phyloP scores from a whole-genome alignment of 1,140 invertebrate genomes.

The Ips typographus region DNA sequence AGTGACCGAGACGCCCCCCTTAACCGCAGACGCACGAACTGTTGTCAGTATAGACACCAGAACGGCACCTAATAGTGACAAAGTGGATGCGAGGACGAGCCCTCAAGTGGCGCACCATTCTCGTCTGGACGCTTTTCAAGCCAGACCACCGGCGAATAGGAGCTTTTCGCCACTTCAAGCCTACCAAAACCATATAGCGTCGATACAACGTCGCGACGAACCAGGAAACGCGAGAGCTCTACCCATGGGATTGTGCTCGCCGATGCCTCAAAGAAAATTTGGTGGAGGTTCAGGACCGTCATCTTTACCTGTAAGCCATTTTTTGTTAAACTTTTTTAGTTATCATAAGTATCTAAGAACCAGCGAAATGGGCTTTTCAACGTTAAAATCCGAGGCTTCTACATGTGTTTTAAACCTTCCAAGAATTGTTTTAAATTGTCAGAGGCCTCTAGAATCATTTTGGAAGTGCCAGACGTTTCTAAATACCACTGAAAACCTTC shows the following conservation, averaged over 20 bases:
- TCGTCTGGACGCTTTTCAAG: constrained; percentile 31
- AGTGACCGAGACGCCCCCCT: too few species aligned
- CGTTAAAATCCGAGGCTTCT: too few species aligned
- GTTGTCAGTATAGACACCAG: too few species aligned
- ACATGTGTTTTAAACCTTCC: too few species aligned
- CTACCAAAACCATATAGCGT: constrained; percentile 39
- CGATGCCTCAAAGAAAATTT: constrained; percentile 31
- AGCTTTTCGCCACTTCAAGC: constrained; percentile 42
- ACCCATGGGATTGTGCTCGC: constrained; percentile 25
- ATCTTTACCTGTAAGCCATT: constrained; percentile 28
- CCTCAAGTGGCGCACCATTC: constrained; percentile 22
- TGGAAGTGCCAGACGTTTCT: too few species aligned
- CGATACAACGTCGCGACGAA: constrained; percentile 21
- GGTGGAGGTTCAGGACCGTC: constrained; percentile 21
- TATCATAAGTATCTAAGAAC: background rate
- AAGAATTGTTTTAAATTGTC: too few species aligned
- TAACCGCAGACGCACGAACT: too few species aligned
- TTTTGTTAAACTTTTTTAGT: background rate
- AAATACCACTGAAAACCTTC: too few species aligned
- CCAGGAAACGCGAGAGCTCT: background rate
- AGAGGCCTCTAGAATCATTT: background rate
- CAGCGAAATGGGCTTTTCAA: too few species aligned
- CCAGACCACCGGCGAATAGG: constrained; percentile 9
- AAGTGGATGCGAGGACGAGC: too few species aligned
- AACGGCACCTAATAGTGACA: too few species aligned